phyloP scores from a whole-genome alignment of 2,797 vertebrate species.

The Numenius phaeopus region DNA sequence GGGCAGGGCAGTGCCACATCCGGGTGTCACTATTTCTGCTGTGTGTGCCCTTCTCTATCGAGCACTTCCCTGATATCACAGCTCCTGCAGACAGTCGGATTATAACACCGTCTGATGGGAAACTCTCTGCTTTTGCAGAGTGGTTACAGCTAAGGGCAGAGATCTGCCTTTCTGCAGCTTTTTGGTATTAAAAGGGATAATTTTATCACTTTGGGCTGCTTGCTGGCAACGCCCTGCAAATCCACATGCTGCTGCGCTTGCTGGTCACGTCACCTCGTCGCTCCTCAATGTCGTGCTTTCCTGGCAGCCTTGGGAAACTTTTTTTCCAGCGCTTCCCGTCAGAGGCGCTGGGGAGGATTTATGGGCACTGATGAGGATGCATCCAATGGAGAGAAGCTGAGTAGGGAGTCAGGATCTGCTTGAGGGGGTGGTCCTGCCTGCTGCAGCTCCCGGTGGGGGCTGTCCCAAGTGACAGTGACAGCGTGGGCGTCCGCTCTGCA shows the following conservation, averaged over 20 bases:
- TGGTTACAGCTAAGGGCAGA: neutral
- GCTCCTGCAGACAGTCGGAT: neutral
- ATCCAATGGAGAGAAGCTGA: neutral
- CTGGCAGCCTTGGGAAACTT: neutral
- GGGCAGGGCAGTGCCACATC: neutral
- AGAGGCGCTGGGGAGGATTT: neutral
- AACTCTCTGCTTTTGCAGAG: neutral
- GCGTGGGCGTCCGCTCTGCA: neutral
- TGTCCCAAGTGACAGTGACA: accelerated
- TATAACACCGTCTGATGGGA: neutral
- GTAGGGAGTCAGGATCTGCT: neutral
- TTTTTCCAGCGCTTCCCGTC: neutral
- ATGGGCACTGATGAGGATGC: neutral
- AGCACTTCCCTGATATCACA: neutral
- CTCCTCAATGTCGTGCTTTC: accelerated
- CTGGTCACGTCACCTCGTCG: accelerated
- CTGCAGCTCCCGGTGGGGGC: neutral
- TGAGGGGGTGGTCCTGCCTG: neutral
- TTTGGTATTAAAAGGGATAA: neutral
- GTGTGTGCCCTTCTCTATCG: neutral
- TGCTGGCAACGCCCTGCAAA: neutral
- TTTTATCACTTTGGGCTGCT: neutral
- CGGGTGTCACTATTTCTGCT: accelerated
- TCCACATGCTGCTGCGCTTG: neutral
- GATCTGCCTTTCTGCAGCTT: neutral